Evolutionary conservation across 2,888 invertebrate species (phyloP).

Genomic region (Drosophila falleni): DNA sequence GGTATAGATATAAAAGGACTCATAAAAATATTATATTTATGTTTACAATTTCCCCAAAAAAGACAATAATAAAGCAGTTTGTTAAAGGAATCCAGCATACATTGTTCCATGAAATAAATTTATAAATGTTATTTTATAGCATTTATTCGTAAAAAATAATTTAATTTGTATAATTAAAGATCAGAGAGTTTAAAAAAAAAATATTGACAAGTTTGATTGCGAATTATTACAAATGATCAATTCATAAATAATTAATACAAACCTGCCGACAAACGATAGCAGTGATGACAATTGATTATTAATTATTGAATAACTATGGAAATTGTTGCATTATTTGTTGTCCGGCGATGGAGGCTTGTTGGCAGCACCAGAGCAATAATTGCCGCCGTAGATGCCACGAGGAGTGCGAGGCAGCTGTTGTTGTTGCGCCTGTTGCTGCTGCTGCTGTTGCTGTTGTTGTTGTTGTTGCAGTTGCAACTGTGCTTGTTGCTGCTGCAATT

Average conservation of each 20-base stretch:
- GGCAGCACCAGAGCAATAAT: not conserved
- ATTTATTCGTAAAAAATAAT: no score
- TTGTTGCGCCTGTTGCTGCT: slow-evolving; percentile 13
- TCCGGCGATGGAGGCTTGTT: slow-evolving; percentile 26
- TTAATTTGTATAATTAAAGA: no score
- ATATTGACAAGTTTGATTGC: not conserved
- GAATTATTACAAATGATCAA: not conserved
- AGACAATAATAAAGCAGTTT: no score
- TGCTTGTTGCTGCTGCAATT: slow-evolving; percentile 34
- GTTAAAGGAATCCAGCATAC: no score
- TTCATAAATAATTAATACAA: not conserved
- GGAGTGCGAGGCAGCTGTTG: slow-evolving; percentile 27
- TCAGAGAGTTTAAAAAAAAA: not conserved
- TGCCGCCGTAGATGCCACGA: slow-evolving; percentile 57
- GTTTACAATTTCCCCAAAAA: no score
- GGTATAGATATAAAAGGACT: no score
- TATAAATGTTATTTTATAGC: no score
- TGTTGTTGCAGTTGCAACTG: no score
- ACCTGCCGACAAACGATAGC: not conserved
- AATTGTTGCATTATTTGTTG: slow-evolving; percentile 26
- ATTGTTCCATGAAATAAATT: no score
- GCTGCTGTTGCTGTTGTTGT: no score
- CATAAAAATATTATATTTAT: no score
- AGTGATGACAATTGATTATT: not conserved
- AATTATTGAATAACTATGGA: not conserved